A percentile compares a stretch with the other conserved stretches of the same genome.
Conservation (phyloP, 2,113 vertebrate genomes). For the Grammomys dolichurus region DNA sequence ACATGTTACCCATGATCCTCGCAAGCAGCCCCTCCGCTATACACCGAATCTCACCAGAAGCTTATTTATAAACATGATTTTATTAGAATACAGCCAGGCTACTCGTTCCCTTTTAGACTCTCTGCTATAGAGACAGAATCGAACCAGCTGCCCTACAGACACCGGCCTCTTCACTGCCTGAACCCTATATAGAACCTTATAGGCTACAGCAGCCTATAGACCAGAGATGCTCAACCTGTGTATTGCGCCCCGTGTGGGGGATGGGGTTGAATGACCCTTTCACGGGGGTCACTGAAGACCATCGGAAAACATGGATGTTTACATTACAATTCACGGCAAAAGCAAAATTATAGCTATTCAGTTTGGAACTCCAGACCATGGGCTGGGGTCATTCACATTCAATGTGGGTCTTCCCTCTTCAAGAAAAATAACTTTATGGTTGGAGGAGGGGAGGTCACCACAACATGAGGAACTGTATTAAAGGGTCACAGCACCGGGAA, state of each 20-base stretch:
- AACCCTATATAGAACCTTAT: too few relatives aligned
- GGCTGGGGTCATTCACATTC: too few relatives aligned
- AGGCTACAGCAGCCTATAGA: too few relatives aligned
- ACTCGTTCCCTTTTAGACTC: too few relatives aligned
- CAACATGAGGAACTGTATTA: not conserved
- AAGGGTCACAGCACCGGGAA: not conserved
- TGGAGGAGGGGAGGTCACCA: not conserved
- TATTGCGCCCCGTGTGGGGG: not conserved
- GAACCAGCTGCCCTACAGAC: not conserved
- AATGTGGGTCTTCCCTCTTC: too few relatives aligned
- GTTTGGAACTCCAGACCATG: not conserved
- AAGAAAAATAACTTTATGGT: too few relatives aligned
- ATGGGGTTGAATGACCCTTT: not conserved
- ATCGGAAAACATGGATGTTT: not conserved
- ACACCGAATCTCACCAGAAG: not conserved
- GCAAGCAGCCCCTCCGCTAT: not conserved
- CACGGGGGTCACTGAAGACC: not conserved
- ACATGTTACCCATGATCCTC: not conserved
- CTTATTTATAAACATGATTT: not conserved
- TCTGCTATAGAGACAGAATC: fast-evolving
- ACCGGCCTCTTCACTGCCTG: not conserved
- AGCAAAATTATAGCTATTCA: not conserved
- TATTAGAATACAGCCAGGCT: not conserved
- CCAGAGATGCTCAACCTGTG: not conserved
- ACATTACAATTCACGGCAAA: not conserved